phyloP scores from a whole-genome alignment of 2,888 invertebrate species.

The Glaucopsyche alexis region DNA sequence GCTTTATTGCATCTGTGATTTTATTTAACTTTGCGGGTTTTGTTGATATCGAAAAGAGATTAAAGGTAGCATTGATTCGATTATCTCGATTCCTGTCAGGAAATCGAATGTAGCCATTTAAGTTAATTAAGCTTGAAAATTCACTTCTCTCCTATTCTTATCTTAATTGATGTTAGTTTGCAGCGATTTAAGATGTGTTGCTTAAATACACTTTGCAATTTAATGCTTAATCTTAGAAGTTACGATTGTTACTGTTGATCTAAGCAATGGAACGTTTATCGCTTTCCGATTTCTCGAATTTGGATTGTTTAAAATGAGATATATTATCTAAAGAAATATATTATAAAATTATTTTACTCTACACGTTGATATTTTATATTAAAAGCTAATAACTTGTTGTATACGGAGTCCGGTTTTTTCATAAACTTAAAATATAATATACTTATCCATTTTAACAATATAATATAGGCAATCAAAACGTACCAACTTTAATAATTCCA shows the following conservation, averaged over 20 bases:
- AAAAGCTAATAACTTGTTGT: no score
- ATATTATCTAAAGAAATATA: no score
- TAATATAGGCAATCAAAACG: no score
- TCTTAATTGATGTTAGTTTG: slow-evolving; percentile 42
- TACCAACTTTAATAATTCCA: neutral
- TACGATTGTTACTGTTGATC: neutral
- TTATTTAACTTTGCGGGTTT: slow-evolving; percentile 35
- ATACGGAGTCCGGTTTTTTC: no score
- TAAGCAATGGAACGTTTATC: neutral
- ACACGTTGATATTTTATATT: no score
- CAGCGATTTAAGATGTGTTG: slow-evolving; percentile 39
- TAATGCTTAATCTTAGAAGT: slow-evolving; percentile 27
- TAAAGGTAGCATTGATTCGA: slow-evolving; percentile 41
- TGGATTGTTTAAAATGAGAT: neutral
- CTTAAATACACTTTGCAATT: slow-evolving; percentile 31
- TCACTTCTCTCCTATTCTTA: slow-evolving; percentile 39
- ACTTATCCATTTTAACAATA: no score
- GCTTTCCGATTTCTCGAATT: neutral
- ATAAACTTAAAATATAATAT: no score
- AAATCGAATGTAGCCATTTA: slow-evolving; percentile 45
- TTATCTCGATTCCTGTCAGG: slow-evolving; percentile 44
- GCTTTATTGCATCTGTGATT: slow-evolving; percentile 42
- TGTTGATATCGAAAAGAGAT: slow-evolving; percentile 40
- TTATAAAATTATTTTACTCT: no score
- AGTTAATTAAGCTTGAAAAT: slow-evolving; percentile 45